Conservation (phyloP, 2,888 invertebrate genomes). For the Eupeodes luniger region DNA sequence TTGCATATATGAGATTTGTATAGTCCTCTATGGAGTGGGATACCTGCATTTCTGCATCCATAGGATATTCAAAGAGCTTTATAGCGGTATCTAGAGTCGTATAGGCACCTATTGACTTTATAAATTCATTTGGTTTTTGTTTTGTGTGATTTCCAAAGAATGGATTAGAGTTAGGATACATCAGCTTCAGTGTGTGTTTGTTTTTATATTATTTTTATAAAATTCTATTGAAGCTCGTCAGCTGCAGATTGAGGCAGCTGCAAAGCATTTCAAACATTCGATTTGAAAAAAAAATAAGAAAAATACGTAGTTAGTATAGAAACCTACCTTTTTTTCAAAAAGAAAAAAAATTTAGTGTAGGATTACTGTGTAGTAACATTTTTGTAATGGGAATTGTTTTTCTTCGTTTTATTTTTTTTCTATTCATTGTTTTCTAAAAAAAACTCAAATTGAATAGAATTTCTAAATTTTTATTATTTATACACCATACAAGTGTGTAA, state of each 20-base stretch:
- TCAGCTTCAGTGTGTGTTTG: neutral
- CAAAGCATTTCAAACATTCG: conserved; percentile 63
- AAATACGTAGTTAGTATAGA: neutral
- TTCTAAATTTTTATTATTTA: conserved; percentile 64
- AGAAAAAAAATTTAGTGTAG: neutral
- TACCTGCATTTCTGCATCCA: conserved; percentile 9
- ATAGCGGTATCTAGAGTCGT: too few species aligned
- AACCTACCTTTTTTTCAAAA: neutral
- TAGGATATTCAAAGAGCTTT: too few species aligned
- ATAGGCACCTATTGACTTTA: conserved; percentile 46
- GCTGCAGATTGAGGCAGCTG: conserved; percentile 61
- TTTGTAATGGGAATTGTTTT: conserved; percentile 14
- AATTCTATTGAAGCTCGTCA: conserved; percentile 54
- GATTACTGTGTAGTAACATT: conserved; percentile 55
- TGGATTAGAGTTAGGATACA: conserved; percentile 47
- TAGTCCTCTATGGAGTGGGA: conserved; percentile 28
- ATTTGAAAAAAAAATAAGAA: conserved; percentile 44
- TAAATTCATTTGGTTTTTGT: neutral
- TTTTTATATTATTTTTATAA: conserved; percentile 11
- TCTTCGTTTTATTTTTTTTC: conserved; percentile 3
- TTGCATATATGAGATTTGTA: conserved; percentile 13
- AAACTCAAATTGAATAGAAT: conserved; percentile 38
- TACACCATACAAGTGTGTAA: neutral
- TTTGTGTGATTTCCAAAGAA: conserved; percentile 41
- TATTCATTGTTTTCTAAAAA: conserved; percentile 9